phyloP scores from a whole-genome alignment of 2,888 invertebrate species.

The Parascotia fuliginaria region DNA sequence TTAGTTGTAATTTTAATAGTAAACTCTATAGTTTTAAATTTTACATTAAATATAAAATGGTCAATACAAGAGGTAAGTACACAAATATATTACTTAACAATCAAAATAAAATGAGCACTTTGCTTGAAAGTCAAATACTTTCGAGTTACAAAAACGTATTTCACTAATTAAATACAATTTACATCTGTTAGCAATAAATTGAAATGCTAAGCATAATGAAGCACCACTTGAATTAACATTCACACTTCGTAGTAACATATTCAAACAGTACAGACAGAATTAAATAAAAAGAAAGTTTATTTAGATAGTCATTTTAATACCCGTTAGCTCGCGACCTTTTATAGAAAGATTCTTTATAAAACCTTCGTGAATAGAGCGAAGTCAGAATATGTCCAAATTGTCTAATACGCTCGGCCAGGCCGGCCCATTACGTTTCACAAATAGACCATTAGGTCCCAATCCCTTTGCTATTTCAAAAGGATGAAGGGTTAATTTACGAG shows the following conservation, averaged over 20 bases:
- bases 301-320: constrained; percentile 42
- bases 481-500: constrained; percentile 85
- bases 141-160: neutral
- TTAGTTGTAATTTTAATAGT: too few relatives aligned
- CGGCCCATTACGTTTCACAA: constrained; percentile 83
- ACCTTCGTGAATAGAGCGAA: constrained; percentile 69
- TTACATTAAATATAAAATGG: too few relatives aligned
- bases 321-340: constrained; percentile 39
- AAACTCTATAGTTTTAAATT: too few relatives aligned
- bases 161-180: neutral
- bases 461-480: constrained; percentile 85
- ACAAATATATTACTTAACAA: neutral
- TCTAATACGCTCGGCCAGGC: constrained; percentile 78
- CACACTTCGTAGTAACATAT: neutral
- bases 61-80: too few relatives aligned
- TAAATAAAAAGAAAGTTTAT: constrained; percentile 31
- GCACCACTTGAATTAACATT: constrained; percentile 1
- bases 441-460: constrained; percentile 85
- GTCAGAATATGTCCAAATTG: constrained; percentile 79
- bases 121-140: neutral
- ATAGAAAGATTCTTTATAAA: constrained; percentile 56
- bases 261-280: neutral
- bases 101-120: neutral
- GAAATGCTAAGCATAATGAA: constrained; percentile 2
- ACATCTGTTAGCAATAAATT: constrained; percentile 1